Percentiles rank a stretch among this genome's conserved stretches.
phyloP scores from a whole-genome alignment of 2,797 vertebrate species.

The Capromys pilorides region DNA sequence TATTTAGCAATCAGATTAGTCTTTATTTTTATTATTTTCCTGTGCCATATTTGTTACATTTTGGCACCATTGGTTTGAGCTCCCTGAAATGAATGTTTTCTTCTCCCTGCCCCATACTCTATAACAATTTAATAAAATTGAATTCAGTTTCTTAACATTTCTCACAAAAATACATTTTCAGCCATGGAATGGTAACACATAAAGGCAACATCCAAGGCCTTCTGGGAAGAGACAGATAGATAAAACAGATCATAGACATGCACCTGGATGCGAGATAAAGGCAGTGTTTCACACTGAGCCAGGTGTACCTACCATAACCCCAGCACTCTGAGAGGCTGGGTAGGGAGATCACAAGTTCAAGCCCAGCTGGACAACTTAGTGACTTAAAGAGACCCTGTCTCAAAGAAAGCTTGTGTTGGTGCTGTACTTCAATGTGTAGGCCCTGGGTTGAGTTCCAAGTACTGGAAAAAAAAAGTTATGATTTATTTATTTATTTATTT shows the following conservation, averaged over 20 bases:
- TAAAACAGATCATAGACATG: neutral
- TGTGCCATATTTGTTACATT: neutral
- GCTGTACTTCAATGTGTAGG: neutral
- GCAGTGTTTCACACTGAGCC: neutral
- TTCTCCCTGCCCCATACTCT: neutral
- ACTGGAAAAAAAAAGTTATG: no score
- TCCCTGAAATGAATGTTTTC: neutral
- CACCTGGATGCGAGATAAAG: neutral
- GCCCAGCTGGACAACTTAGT: neutral
- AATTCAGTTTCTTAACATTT: slow-evolving; percentile 18
- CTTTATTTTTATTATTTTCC: neutral
- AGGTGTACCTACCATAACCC: neutral
- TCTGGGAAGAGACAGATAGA: neutral
- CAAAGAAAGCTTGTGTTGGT: neutral
- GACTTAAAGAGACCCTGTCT: neutral
- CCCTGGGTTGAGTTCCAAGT: neutral
- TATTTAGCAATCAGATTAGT: slow-evolving; percentile 28
- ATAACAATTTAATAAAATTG: neutral
- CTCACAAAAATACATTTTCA: slow-evolving; percentile 23
- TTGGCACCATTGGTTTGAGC: neutral
- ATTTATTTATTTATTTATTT: no score
- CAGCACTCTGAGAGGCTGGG: neutral
- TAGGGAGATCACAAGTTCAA: neutral
- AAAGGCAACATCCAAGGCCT: neutral
- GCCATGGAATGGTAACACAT: neutral